A percentile compares a stretch with the other conserved stretches of the same genome.
phyloP scores from a whole-genome alignment of 30 jellyfish, hydroid and myxozoan genomes.

The Cassiopea andromeda region DNA sequence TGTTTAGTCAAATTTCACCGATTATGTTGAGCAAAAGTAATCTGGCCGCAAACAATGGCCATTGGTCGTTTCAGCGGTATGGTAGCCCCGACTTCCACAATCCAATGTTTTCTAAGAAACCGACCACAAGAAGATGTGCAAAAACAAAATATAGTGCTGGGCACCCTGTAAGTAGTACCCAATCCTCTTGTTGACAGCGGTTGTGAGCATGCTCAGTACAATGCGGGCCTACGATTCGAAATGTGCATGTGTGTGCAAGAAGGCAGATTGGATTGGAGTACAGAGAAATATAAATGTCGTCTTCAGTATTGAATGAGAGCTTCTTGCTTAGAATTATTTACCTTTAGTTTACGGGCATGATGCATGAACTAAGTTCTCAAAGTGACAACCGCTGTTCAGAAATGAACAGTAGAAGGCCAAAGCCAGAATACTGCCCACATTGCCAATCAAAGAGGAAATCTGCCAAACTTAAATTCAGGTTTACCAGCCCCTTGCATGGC shows the following conservation, averaged over 20 bases:
- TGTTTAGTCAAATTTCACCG: too few species aligned
- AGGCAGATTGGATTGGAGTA: background rate
- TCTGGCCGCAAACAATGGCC: too few species aligned
- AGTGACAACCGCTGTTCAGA: background rate
- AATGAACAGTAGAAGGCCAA: background rate
- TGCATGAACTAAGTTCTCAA: background rate
- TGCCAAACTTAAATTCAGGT: constrained; percentile 24
- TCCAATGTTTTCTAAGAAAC: background rate
- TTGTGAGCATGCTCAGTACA: constrained; percentile 13
- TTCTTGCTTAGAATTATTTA: background rate
- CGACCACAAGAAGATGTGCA: background rate
- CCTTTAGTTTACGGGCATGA: background rate
- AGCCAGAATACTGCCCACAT: constrained; percentile 5
- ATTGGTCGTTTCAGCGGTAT: too few species aligned
- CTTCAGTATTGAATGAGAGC: background rate
- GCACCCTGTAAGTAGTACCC: background rate
- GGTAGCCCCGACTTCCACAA: background rate
- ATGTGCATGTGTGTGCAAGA: background rate
- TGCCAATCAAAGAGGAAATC: constrained; percentile 13
- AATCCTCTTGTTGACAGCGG: background rate
- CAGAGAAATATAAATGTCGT: background rate
- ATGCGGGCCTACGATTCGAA: background rate
- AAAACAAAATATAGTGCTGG: background rate
- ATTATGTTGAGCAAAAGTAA: too few species aligned
- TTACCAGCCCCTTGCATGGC: constrained; percentile 28